Evolutionary conservation across 2,113 vertebrate species (phyloP).

Genomic region (Gnathonemus echidnorhynchus): DNA sequence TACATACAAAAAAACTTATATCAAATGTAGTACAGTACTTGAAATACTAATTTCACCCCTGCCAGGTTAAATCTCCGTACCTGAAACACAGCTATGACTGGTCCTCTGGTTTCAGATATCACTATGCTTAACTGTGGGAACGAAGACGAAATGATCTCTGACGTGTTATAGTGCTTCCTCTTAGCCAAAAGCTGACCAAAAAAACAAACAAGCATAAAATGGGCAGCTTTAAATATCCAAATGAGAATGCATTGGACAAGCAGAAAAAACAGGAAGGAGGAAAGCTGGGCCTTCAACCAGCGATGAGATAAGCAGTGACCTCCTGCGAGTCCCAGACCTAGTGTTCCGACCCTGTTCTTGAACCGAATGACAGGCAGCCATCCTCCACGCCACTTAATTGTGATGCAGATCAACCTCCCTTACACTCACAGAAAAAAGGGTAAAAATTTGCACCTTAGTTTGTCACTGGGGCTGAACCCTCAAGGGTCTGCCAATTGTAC

Average conservation of each 20-base stretch:
- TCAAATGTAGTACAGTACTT: background rate
- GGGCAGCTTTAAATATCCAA: background rate
- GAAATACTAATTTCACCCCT: background rate
- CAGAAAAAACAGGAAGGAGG: background rate
- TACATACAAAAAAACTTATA: background rate
- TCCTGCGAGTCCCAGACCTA: background rate
- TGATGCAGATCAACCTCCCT: background rate
- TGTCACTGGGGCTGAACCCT: too few relatives aligned
- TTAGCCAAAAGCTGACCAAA: background rate
- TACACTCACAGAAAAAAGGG: too few relatives aligned
- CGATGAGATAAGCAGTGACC: background rate
- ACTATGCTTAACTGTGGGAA: background rate
- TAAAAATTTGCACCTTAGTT: too few relatives aligned
- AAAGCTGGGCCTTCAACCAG: background rate
- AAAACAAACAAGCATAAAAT: constrained; percentile 6
- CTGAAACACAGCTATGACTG: background rate
- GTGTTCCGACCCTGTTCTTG: background rate
- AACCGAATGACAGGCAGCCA: background rate
- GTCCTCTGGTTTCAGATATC: background rate
- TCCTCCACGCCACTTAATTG: background rate
- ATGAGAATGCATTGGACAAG: constrained; percentile 8
- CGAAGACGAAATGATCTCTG: background rate
- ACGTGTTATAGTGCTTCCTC: background rate
- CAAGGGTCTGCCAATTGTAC: too few relatives aligned
- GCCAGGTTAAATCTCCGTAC: background rate